Percentiles rank a stretch among this genome's conserved stretches.
These are phyloP conservation scores for Chascanopsetta lugubris DNA, from an alignment of 2,113 vertebrate species.

Conservation along the genomic window DNA sequence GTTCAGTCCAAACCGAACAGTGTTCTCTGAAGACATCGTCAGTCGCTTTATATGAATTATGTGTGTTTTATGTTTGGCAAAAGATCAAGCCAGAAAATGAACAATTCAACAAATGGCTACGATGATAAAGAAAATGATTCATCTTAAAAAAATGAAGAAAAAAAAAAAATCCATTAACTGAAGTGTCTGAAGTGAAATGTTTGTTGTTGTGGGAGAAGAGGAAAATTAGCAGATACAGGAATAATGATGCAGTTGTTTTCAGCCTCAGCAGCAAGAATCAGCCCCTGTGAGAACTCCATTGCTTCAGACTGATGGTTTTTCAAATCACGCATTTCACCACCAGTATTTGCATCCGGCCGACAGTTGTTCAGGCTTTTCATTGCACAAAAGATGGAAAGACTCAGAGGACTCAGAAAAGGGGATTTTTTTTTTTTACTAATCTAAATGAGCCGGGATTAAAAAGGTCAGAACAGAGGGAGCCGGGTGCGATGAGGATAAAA, in stretches of 20 bases:
- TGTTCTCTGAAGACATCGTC: neutral
- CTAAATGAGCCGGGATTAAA: constrained; percentile 52
- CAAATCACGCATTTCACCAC: constrained; percentile 29
- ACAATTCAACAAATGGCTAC: neutral
- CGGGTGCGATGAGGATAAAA: constrained; percentile 13
- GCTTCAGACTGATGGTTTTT: constrained; percentile 33
- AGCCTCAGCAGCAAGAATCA: constrained; percentile 15
- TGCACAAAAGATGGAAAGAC: constrained; percentile 19
- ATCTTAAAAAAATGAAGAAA: too few relatives aligned
- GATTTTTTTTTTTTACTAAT: constrained; percentile 56
- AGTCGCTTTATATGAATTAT: neutral
- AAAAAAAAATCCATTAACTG: neutral
- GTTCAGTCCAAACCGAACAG: neutral
- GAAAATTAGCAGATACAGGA: neutral
- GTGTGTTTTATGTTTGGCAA: neutral
- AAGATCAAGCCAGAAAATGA: neutral
- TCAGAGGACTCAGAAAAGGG: constrained; percentile 32
- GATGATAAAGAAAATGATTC: constrained; percentile 1
- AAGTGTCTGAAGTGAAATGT: neutral
- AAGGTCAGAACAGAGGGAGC: constrained; percentile 48
- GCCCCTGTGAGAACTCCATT: constrained; percentile 2
- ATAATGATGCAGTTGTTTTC: constrained; percentile 2
- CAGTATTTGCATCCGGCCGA: constrained; percentile 38
- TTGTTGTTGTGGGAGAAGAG: constrained; percentile 11
- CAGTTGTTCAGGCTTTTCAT: constrained; percentile 18